Evolutionary conservation across 2,888 invertebrate species (phyloP).

Genomic region (Perdita meconis): DNA sequence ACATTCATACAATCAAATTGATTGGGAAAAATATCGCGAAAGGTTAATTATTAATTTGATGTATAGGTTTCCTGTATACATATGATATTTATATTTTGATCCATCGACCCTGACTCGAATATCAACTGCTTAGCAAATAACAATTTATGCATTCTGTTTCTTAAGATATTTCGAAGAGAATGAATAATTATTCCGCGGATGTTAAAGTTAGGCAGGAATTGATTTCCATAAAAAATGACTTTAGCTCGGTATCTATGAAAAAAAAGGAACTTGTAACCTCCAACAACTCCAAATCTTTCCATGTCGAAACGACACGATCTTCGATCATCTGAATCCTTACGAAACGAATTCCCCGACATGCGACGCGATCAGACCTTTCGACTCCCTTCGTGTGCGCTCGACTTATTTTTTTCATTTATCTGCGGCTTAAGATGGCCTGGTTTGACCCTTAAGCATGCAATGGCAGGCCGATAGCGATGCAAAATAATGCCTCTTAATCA

Average conservation of each 20-base stretch:
- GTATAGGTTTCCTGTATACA: not conserved
- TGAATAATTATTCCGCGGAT: no score
- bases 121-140: conserved; percentile 1
- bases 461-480: conserved; percentile 66
- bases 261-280: no score
- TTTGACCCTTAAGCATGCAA: conserved; percentile 70
- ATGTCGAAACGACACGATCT: not conserved
- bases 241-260: no score
- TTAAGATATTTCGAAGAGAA: no score
- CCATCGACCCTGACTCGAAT: not conserved
- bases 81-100: conserved; percentile 26
- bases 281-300: no score
- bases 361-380: conserved; percentile 54
- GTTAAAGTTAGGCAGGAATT: no score
- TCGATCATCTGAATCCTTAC: conserved; percentile 37
- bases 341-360: conserved; percentile 42
- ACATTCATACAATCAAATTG: not conserved
- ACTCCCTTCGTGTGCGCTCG: conserved; percentile 45
- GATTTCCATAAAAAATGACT: no score
- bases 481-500: conserved; percentile 73
- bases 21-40: not conserved
- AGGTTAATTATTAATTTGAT: conserved; percentile 22
- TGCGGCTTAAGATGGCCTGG: conserved; percentile 68
- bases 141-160: no score
- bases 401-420: conserved; percentile 67